These are phyloP conservation scores for Philereme vetulata DNA, from an alignment of 2,888 invertebrate species.

Conservation along the genomic window DNA sequence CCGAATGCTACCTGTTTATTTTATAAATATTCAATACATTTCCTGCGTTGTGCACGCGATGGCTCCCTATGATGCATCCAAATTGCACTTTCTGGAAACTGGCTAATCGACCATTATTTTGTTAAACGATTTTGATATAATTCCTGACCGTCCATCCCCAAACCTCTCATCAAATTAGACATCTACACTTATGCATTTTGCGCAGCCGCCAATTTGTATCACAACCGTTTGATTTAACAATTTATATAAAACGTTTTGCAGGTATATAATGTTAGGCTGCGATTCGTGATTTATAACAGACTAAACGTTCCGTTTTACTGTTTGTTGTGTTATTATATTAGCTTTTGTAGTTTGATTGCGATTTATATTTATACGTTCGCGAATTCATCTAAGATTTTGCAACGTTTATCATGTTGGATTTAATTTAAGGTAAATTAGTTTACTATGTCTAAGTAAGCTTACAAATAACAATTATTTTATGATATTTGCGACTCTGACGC, in stretches of 20 bases:
- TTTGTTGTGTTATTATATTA: constrained; percentile 42
- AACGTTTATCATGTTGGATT: constrained; percentile 22
- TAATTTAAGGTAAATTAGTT: constrained; percentile 22
- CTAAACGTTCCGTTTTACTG: constrained; percentile 50
- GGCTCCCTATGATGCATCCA: constrained; percentile 39
- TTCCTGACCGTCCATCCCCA: constrained; percentile 58
- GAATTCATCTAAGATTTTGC: constrained; percentile 30
- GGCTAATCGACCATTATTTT: constrained; percentile 63
- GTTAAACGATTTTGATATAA: constrained; percentile 76
- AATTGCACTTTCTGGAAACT: constrained; percentile 64
- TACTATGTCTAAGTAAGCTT: constrained; percentile 27
- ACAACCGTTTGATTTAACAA: constrained; percentile 66
- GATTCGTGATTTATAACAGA: constrained; percentile 56
- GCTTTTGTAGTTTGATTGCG: constrained; percentile 30
- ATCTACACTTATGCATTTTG: constrained; percentile 76
- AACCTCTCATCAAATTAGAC: constrained; percentile 78
- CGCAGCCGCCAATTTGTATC: constrained; percentile 66
- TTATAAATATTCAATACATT: constrained; percentile 22
- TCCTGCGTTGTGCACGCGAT: constrained; percentile 39
- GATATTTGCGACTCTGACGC: constrained; percentile 10
- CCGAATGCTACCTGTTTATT: constrained; percentile 30
- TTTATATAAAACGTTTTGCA: constrained; percentile 54
- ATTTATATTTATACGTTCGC: constrained; percentile 34
- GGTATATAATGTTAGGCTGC: constrained; percentile 56
- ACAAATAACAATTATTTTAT: constrained; percentile 16